These are phyloP conservation scores for Crypturellus tataupa DNA, from an alignment of 2,797 vertebrate genomes.

Conservation along the genomic window DNA sequence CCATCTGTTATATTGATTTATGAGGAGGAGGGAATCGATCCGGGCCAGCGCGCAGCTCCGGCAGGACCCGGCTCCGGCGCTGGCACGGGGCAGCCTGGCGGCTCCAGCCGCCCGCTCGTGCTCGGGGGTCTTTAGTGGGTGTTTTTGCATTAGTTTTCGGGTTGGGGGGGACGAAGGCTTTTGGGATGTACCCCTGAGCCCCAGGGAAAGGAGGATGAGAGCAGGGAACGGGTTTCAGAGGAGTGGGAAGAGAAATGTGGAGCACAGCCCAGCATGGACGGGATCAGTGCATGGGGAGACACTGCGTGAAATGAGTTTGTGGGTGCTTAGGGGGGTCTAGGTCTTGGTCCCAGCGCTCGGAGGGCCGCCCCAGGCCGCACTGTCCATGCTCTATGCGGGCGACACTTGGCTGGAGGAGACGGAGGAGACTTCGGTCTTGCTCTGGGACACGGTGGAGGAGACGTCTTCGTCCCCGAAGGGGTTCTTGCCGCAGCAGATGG, in stretches of 20 bases:
- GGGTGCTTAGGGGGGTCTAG: neutral
- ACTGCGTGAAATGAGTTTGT: neutral
- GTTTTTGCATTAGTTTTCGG: neutral
- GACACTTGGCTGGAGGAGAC: slow-evolving; percentile 81
- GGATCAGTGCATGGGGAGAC: neutral
- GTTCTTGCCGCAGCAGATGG: slow-evolving; percentile 85
- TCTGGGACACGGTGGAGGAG: slow-evolving; percentile 79
- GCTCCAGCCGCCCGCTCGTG: rapidly evolving
- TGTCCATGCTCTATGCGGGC: slow-evolving; percentile 78
- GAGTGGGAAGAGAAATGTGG: neutral
- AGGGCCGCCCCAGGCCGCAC: slow-evolving; percentile 29
- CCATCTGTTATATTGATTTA: slow-evolving; percentile 60
- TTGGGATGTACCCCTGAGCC: rapidly evolving
- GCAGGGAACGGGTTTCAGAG: rapidly evolving
- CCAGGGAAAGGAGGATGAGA: neutral
- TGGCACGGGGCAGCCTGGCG: neutral
- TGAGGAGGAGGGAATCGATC: neutral
- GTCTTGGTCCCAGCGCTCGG: neutral
- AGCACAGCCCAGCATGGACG: neutral
- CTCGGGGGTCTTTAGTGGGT: neutral
- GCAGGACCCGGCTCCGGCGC: neutral
- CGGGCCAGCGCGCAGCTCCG: rapidly evolving
- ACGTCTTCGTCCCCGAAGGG: slow-evolving; percentile 84
- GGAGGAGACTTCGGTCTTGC: slow-evolving; percentile 88
- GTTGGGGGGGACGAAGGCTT: neutral